These are phyloP conservation scores for Balanococcus diminutus DNA, from an alignment of 2,888 invertebrate genomes.

Conservation along the genomic window DNA sequence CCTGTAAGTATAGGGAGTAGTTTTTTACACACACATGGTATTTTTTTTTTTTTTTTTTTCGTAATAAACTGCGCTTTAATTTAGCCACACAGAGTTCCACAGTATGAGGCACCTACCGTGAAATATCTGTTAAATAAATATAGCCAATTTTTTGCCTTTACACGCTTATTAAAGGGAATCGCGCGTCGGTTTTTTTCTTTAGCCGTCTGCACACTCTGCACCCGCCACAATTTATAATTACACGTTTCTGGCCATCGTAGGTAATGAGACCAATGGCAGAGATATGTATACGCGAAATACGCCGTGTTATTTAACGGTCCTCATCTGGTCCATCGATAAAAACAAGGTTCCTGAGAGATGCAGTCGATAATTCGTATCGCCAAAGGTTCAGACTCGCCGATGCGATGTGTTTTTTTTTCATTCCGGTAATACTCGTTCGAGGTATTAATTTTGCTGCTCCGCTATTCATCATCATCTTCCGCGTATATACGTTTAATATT, in stretches of 20 bases:
- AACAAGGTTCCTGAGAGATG: background rate
- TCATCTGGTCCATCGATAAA: background rate
- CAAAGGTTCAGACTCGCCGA: background rate
- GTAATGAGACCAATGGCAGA: no score
- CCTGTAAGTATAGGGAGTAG: background rate
- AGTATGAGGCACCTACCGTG: background rate
- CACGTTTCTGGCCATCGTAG: background rate
- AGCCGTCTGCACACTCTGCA: background rate
- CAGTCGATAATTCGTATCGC: background rate
- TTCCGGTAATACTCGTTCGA: background rate
- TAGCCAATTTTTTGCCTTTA: constrained; percentile 16
- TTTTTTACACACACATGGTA: background rate
- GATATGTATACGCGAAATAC: no score
- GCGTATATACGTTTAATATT: background rate
- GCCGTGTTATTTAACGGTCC: background rate
- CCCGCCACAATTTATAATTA: no score
- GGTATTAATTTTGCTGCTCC: background rate
- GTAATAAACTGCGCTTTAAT: constrained; percentile 7
- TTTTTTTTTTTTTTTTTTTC: background rate
- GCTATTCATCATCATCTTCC: background rate
- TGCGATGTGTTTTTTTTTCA: background rate
- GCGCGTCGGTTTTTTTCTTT: background rate
- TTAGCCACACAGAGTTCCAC: background rate
- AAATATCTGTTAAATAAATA: constrained; percentile 33
- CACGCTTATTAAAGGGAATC: constrained; percentile 6